phyloP scores from a whole-genome alignment of 1,140 invertebrate species.

The Cydia strobilella region DNA sequence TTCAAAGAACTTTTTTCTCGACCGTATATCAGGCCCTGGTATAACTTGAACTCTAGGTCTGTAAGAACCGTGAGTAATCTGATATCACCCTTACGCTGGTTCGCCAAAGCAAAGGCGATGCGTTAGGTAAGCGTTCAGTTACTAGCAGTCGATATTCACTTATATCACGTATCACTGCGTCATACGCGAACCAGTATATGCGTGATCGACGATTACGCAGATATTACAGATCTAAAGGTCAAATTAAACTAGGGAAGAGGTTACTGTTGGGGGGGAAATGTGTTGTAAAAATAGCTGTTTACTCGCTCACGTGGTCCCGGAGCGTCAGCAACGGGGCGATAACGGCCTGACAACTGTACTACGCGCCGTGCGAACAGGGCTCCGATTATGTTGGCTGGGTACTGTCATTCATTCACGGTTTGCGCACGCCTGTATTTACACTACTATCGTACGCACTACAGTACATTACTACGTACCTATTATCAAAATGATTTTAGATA shows the following conservation, averaged over 20 bases:
- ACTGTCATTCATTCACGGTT: neutral
- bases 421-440: neutral
- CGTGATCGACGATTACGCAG: neutral
- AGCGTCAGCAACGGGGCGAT: neutral
- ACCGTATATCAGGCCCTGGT: neutral
- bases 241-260: neutral
- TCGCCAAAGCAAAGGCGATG: neutral
- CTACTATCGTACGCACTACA: neutral
- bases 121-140: neutral
- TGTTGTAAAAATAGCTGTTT: neutral
- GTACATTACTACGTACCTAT: neutral
- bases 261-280: neutral
- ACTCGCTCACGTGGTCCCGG: neutral
- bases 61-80: neutral
- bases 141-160: constrained; percentile 1
- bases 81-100: neutral
- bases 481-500: neutral
- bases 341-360: constrained; percentile 12
- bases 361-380: neutral
- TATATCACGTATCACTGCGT: neutral
- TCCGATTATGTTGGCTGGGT: neutral
- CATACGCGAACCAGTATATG: neutral
- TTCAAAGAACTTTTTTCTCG: neutral
- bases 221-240: neutral
- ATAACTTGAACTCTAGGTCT: neutral